Conservation (phyloP, 2,888 invertebrate genomes). For the Mythimna lalbum region DNA sequence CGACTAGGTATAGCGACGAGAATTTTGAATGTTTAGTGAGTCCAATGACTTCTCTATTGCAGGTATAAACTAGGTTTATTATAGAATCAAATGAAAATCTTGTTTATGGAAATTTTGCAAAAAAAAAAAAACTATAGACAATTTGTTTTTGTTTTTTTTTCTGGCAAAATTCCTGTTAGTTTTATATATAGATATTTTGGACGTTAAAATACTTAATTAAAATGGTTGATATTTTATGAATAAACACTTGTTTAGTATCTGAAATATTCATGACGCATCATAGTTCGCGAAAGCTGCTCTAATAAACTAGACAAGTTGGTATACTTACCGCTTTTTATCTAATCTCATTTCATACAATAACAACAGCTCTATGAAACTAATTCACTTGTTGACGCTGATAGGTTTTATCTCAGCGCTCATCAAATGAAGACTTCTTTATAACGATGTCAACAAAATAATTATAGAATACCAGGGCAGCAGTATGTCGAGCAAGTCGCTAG, state of each 20-base stretch:
- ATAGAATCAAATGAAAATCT: not conserved
- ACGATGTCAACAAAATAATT: slow-evolving; percentile 12
- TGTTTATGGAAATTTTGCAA: too few species aligned
- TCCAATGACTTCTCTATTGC: not conserved
- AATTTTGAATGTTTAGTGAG: not conserved
- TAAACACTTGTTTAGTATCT: slow-evolving; percentile 14
- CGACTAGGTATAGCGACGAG: not conserved
- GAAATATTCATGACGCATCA: slow-evolving; percentile 43
- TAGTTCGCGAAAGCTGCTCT: slow-evolving; percentile 11
- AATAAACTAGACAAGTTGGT: slow-evolving; percentile 46
- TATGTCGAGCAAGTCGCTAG: not conserved
- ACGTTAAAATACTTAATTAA: too few species aligned
- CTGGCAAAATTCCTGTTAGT: not conserved
- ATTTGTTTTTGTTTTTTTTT: too few species aligned
- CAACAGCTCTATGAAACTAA: slow-evolving; percentile 35
- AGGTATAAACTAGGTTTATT: not conserved
- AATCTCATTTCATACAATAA: slow-evolving; percentile 46
- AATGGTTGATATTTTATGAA: too few species aligned
- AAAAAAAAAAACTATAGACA: too few species aligned
- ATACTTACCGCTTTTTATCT: slow-evolving; percentile 36
- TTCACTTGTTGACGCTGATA: slow-evolving; percentile 40
- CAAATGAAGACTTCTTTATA: slow-evolving; percentile 21
- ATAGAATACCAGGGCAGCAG: slow-evolving; percentile 13
- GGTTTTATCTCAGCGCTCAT: slow-evolving; percentile 26
- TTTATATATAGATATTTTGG: too few species aligned